Evolutionary conservation across 2,797 vertebrate genomes (phyloP).

Genomic region (Novumbra hubbsi): DNA sequence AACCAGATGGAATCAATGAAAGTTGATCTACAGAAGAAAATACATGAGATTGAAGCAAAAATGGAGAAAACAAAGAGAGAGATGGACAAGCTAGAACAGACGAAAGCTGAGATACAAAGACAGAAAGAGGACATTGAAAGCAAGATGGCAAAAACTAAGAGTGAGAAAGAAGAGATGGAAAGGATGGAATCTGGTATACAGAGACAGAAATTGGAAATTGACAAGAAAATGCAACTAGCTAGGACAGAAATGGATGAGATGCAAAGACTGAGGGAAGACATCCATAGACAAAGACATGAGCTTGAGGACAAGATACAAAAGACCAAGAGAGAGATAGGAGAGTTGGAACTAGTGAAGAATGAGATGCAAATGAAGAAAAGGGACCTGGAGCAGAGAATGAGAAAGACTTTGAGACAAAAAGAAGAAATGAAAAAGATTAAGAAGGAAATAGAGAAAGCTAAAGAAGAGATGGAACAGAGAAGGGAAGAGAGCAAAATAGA

Average conservation of each 20-base stretch:
- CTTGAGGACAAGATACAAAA: slow-evolving; percentile 49
- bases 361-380: slow-evolving; percentile 59
- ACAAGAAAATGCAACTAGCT: slow-evolving; percentile 39
- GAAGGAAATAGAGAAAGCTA: slow-evolving; percentile 35
- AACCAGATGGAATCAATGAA: slow-evolving; percentile 29
- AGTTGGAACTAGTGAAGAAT: slow-evolving; percentile 51
- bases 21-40: slow-evolving; percentile 37
- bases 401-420: slow-evolving; percentile 45
- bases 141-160: slow-evolving; percentile 29
- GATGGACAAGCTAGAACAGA: slow-evolving; percentile 31
- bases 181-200: slow-evolving; percentile 41
- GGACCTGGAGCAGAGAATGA: slow-evolving; percentile 54
- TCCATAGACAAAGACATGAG: slow-evolving; percentile 45
- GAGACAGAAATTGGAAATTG: slow-evolving; percentile 47
- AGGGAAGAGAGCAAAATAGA: slow-evolving; percentile 27
- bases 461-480: slow-evolving; percentile 39
- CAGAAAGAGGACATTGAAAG: slow-evolving; percentile 39
- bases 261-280: slow-evolving; percentile 40
- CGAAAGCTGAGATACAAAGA: slow-evolving; percentile 39
- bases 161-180: slow-evolving; percentile 49
- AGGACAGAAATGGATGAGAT: not conserved
- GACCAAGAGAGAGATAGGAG: slow-evolving; percentile 53
- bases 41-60: slow-evolving; percentile 30
- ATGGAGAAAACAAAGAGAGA: slow-evolving; percentile 27
- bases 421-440: slow-evolving; percentile 38